Base-by-base conservation (phyloP, 2,797 vertebrate genomes). In the Phylloscopus collybita region DNA sequence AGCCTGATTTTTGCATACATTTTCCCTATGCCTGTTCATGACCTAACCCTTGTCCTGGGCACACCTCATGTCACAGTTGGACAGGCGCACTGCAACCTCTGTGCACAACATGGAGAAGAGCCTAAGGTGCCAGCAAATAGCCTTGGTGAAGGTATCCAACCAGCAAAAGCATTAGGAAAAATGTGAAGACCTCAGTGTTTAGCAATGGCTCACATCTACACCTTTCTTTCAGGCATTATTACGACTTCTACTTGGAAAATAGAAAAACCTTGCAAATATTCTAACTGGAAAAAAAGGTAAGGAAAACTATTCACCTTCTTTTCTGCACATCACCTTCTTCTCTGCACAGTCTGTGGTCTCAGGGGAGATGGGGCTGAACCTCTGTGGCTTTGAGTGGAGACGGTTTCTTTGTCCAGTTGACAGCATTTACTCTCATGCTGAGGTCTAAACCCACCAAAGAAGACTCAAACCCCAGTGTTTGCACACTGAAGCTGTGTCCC, bases 121-220 rank as follows among this genome's bases (percentile, higher is more conserved):
- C 13, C 36, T 76, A 16, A 44, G 82, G 11, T 0, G 0, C 23
- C 2, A 1, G 7, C 6, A 62, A 45, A 73, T 42, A 11, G 6
- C 16, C 6, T 6, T 12, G 5, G 11, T 76, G 53, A 64, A 76
- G 16, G 16, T 9, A 36, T 7, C 7, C 23, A 82, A 20, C 16
- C 49, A 25, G 7, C 2, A 2, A 34, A 91, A 93, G 7, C 1
- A 0, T 42, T 66, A 56, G 20, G 40, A 38, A 57, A 69, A 82
- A 84, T 21, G 29, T 49, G 50, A 82, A 88, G 29, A 20, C 19
- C 34, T 3, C 2, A 0, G 22, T 1, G 8, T 49, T 79, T 17
- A 83, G 14, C 34, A 78, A 29, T 32, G 21, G 32, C 15, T 26
- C 60, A 19, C 10, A 60, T 19, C 26, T 50, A 4, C 27, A 18